Conservation (phyloP, 2,113 vertebrate species). For the Pygoscelis antarcticus region DNA sequence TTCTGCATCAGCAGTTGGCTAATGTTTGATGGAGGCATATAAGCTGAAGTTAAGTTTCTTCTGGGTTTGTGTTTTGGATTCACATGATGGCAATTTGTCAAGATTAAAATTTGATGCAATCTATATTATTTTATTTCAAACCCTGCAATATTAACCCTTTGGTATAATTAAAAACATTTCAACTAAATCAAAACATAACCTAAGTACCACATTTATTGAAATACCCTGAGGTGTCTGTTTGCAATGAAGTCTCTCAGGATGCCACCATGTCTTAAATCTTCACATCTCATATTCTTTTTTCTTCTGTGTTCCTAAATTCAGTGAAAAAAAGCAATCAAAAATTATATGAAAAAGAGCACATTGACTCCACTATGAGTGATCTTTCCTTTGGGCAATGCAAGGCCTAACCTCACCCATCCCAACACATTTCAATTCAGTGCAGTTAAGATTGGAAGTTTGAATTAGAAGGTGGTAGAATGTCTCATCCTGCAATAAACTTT, state of each 20-base stretch:
- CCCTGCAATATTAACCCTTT: background rate
- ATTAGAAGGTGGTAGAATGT: background rate
- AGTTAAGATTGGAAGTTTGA: background rate
- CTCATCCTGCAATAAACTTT: background rate
- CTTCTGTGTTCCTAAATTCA: background rate
- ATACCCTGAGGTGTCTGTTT: background rate
- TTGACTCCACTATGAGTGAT: background rate
- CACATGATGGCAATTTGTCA: background rate
- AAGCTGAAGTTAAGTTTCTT: background rate
- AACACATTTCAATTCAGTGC: fast-evolving
- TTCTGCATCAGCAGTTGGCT: background rate
- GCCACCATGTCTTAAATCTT: background rate
- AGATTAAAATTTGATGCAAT: background rate
- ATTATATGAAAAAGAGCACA: background rate
- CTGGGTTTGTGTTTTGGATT: background rate
- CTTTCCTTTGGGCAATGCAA: background rate
- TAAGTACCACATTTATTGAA: background rate
- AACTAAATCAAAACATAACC: background rate
- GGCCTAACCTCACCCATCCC: fast-evolving
- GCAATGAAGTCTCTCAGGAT: background rate
- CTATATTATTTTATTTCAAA: background rate
- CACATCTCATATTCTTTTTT: background rate
- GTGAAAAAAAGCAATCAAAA: background rate
- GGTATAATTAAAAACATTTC: background rate
- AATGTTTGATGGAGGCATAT: background rate